Evolutionary conservation across 2,888 invertebrate species (phyloP), one percentile per base, ranked within the genome.

Genomic region (Taphrorychus bicolor): DNA sequence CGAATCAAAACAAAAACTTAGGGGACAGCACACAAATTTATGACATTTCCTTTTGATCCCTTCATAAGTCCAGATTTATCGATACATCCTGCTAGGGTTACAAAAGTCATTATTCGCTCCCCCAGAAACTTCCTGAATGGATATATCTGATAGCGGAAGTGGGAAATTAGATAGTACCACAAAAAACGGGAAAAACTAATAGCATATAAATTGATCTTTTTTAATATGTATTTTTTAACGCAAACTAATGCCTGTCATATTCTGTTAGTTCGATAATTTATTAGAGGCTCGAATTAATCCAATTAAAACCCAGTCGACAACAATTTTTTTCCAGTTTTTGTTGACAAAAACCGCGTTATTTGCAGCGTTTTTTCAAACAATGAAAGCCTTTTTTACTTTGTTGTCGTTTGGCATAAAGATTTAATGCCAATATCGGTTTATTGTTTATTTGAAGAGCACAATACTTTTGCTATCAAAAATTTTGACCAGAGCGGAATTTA

Each of bases 81-180:
- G 32, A 32, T 32, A 32, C 11, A 11, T 7, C 32, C 14, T 45
- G 7, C 23, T 48, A 54, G 68, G 63, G 59, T 58, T 53, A 63
- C 54, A 53, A 59, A 52, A 68, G 54, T 53, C 62, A 62, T 68
- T 58, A 68, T 53, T 62, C 42, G 42, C 48, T 19, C 57, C 68
- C 69, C 59, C 24, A 48, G 53, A 54, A 63, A 58, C 54, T 52
- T 64, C 57, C 64, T 60, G 64, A 69, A 63, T 48, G 63, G 59
- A 53, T 60, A 59, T 60, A 66, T 59, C 60, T 49, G 69, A 59
- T 56, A 59, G 49, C 63, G 69, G 69, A 69, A 69, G 69, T 69
- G 63, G 69, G 57, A 69, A 60, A 69, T 64, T 69, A 64, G 48
- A 61, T 66, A 54, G 45, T 32, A n/a, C 32, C 32, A 14, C 7